A percentile compares a stretch with the other conserved stretches of the same genome.
These are phyloP conservation scores for Gastrophryne carolinensis DNA, from an alignment of 2,797 vertebrate genomes.

Conservation along the genomic window DNA sequence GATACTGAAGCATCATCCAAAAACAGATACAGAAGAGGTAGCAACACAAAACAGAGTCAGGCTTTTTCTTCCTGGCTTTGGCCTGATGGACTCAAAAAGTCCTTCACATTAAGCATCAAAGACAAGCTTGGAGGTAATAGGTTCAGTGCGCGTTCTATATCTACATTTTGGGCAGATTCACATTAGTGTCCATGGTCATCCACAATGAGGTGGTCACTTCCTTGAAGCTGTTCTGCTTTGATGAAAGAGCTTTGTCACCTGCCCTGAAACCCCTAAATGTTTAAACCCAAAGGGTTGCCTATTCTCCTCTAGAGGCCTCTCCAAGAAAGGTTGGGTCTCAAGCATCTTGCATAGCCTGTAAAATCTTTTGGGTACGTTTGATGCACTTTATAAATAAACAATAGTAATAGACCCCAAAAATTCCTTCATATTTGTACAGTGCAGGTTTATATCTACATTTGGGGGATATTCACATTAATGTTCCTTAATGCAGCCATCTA, in stretches of 20 bases:
- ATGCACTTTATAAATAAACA: too few relatives aligned
- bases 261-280: rapidly evolving
- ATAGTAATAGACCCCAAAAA: too few relatives aligned
- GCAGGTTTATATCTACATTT: too few relatives aligned
- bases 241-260: neutral
- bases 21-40: too few relatives aligned
- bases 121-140: neutral
- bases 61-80: neutral
- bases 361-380: conserved; percentile 78
- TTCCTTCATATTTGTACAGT: too few relatives aligned
- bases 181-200: too few relatives aligned
- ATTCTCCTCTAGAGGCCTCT: conserved; percentile 77
- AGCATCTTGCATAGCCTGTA: conserved; percentile 82
- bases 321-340: conserved; percentile 79
- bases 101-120: neutral
- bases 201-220: neutral
- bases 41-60: too few relatives aligned
- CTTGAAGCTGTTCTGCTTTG: neutral
- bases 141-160: neutral
- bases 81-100: neutral
- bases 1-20: too few relatives aligned
- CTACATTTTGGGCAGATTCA: neutral
- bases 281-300: conserved; percentile 76
- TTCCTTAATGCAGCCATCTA: too few relatives aligned
- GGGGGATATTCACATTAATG: neutral